Conservation (phyloP, 1,140 invertebrate genomes). For the Drosophila ananassae region DNA sequence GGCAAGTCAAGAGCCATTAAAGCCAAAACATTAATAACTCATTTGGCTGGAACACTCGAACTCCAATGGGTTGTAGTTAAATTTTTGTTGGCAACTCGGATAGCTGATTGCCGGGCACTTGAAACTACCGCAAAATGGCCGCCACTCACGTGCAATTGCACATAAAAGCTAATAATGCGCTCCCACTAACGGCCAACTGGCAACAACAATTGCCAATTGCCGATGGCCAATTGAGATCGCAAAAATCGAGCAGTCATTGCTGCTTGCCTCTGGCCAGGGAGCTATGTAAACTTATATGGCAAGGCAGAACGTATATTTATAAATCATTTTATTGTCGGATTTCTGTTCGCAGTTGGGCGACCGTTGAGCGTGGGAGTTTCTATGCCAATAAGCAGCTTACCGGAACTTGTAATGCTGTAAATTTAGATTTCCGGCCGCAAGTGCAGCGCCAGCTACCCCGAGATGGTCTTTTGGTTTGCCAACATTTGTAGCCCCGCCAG, state of each 20-base stretch:
- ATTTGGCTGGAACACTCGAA: conserved; percentile 14
- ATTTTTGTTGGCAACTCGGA: conserved; percentile 29
- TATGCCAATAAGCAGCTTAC: conserved; percentile 82
- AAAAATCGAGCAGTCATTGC: conserved; percentile 59
- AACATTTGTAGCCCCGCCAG: conserved; percentile 50
- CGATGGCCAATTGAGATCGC: conserved; percentile 54
- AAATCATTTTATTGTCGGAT: conserved; percentile 82
- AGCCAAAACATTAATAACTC: conserved; percentile 40
- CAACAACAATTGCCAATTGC: conserved; percentile 32
- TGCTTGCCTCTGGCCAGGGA: conserved; percentile 21
- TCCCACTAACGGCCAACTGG: conserved; percentile 24
- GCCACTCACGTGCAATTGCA: conserved; percentile 61
- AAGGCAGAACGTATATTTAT: conserved; percentile 69
- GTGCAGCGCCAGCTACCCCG: conserved; percentile 44
- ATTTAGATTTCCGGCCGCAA: conserved; percentile 82
- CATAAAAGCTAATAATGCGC: conserved; percentile 66
- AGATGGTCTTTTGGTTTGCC: conserved; percentile 41
- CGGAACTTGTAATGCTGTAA: conserved; percentile 82
- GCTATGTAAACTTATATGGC: conserved; percentile 34
- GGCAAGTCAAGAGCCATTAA: conserved; percentile 1
- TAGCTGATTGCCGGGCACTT: conserved; percentile 36
- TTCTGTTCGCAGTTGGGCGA: conserved; percentile 66
- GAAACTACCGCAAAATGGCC: conserved; percentile 58
- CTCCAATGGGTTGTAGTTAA: conserved; percentile 11
- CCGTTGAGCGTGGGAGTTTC: conserved; percentile 61